Percentiles rank a stretch among this genome's conserved stretches.
These are phyloP conservation scores for Drosophila ohnishii DNA, from an alignment of 1,140 invertebrate species.

Conservation along the genomic window DNA sequence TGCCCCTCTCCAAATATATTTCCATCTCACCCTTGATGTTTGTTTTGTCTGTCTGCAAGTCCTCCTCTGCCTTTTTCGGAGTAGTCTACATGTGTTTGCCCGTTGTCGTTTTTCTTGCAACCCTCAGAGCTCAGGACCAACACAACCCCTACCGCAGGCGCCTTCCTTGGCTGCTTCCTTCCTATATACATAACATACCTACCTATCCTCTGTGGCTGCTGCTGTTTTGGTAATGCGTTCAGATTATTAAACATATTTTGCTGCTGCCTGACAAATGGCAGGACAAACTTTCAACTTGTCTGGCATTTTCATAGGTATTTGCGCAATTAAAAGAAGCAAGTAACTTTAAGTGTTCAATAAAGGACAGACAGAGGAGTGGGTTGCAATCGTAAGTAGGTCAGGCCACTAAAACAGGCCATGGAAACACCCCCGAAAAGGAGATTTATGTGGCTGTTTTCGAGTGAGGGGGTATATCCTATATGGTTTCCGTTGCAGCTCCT, in stretches of 20 bases:
- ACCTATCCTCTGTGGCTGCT: constrained; percentile 30
- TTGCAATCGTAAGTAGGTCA: constrained; percentile 68
- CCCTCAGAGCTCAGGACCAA: constrained; percentile 6
- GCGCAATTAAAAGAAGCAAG: constrained; percentile 49
- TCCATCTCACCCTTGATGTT: constrained; percentile 43
- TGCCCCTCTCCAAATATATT: constrained; percentile 37
- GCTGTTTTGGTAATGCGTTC: constrained; percentile 69
- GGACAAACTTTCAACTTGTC: constrained; percentile 34
- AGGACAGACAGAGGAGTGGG: constrained; percentile 20
- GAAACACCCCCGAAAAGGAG: constrained; percentile 32
- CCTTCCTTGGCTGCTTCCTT: constrained; percentile 11
- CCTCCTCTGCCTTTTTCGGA: constrained; percentile 41
- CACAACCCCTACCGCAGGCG: constrained; percentile 15
- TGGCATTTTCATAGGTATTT: constrained; percentile 9
- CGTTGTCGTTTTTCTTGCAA: constrained; percentile 28
- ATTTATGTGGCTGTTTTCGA: constrained; percentile 56
- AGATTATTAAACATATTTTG: constrained; percentile 80
- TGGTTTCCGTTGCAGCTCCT: constrained; percentile 59
- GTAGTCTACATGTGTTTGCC: constrained; percentile 58
- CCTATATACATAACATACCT: too few species aligned
- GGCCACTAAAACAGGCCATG: constrained; percentile 62
- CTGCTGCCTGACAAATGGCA: constrained; percentile 59
- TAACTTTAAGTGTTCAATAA: constrained; percentile 71
- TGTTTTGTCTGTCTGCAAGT: constrained; percentile 52
- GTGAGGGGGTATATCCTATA: constrained; percentile 30